Conservation (phyloP, 2,888 invertebrate species). For the Leptogaster cylindrica region DNA sequence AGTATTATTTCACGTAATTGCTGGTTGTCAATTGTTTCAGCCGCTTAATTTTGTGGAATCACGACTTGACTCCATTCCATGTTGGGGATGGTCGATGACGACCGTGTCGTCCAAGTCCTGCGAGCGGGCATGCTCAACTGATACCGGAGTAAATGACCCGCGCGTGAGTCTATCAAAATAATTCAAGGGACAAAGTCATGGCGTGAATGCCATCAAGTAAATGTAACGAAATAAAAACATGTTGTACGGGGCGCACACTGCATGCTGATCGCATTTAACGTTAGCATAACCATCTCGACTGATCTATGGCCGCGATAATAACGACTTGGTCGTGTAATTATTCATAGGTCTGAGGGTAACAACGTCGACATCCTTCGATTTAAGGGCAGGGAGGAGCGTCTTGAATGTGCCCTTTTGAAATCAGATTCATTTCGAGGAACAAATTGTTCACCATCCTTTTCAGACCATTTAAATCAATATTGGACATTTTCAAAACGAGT, state of each 20-base stretch:
- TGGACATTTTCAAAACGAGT: no score
- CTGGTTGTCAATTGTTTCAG: slow-evolving; percentile 40
- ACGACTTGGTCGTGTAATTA: slow-evolving; percentile 27
- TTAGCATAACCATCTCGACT: slow-evolving; percentile 22
- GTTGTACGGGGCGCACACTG: slow-evolving; percentile 11
- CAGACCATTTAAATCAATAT: no score
- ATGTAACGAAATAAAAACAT: slow-evolving; percentile 10
- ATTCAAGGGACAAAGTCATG: slow-evolving; percentile 37
- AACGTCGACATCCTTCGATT: background rate
- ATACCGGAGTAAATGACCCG: slow-evolving; percentile 15
- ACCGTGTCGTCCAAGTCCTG: background rate
- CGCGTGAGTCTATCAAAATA: slow-evolving; percentile 32
- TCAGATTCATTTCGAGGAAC: no score
- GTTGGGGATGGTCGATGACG: slow-evolving; percentile 18
- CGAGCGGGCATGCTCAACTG: background rate
- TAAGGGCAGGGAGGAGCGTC: background rate
- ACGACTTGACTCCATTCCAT: background rate
- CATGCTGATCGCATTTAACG: slow-evolving; percentile 18
- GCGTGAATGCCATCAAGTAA: slow-evolving; percentile 36
- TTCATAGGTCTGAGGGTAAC: slow-evolving; percentile 20
- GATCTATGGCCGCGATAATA: slow-evolving; percentile 33
- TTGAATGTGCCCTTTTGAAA: no score
- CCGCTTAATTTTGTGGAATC: slow-evolving; percentile 16
- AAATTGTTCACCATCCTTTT: no score
- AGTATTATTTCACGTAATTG: slow-evolving; percentile 36